These are phyloP conservation scores for Melieria picta DNA, from an alignment of 2,888 invertebrate species.

Conservation along the genomic window DNA sequence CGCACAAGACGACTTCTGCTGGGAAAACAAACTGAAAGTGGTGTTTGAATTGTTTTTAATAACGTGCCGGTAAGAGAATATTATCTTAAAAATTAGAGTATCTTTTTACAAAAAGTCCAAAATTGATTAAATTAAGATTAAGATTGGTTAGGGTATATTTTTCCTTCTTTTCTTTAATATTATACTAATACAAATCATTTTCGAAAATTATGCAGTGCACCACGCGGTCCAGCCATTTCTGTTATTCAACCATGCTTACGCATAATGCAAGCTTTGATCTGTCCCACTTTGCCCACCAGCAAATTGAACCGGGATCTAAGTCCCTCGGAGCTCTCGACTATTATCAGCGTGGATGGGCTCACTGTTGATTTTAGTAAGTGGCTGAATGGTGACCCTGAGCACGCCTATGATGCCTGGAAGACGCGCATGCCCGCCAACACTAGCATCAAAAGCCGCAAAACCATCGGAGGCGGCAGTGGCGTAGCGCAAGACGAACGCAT, in stretches of 20 bases:
- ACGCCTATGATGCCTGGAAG: slow-evolving; percentile 79
- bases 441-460: slow-evolving; percentile 41
- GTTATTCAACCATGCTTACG: slow-evolving; percentile 93
- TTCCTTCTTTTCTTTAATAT: neutral
- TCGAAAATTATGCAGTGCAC: slow-evolving; percentile 65
- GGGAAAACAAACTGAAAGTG: slow-evolving; percentile 91
- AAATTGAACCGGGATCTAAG: slow-evolving; percentile 70
- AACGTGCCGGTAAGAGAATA: slow-evolving; percentile 70
- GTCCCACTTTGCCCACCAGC: slow-evolving; percentile 70
- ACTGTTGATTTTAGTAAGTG: slow-evolving; percentile 79
- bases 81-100: neutral
- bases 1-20: slow-evolving; percentile 92
- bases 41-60: slow-evolving; percentile 88
- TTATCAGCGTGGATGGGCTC: slow-evolving; percentile 71
- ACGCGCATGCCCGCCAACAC: slow-evolving; percentile 70
- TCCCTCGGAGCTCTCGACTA: slow-evolving; percentile 68
- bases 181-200: neutral
- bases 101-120: neutral
- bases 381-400: slow-evolving; percentile 75
- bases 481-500: slow-evolving; percentile 45
- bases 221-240: slow-evolving; percentile 86
- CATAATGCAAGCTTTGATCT: slow-evolving; percentile 86
- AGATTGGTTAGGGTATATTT: neutral
- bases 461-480: slow-evolving; percentile 30
- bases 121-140: neutral